phyloP scores from a whole-genome alignment of 2,113 vertebrate species.

The Colius striatus region DNA sequence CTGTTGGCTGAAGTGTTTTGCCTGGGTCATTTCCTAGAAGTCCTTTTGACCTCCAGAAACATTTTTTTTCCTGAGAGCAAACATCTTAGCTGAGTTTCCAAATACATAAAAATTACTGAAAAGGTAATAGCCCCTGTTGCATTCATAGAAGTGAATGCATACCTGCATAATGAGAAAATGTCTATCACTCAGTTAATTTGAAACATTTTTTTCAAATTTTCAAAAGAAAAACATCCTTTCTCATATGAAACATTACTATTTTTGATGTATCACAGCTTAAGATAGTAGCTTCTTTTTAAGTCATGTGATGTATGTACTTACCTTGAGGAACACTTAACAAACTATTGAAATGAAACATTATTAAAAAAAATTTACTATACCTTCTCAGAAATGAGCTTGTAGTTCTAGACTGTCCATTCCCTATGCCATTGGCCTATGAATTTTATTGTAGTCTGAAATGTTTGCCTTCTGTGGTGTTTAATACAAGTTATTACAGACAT shows the following conservation, averaged over 20 bases:
- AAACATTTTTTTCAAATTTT: neutral
- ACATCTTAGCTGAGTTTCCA: conserved; percentile 6
- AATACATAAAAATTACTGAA: neutral
- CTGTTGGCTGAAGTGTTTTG: conserved; percentile 20
- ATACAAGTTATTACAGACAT: neutral
- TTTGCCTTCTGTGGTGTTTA: neutral
- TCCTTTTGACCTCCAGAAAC: conserved; percentile 53
- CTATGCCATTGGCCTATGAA: neutral
- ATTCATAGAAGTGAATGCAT: neutral
- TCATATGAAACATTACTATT: neutral
- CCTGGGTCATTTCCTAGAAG: conserved; percentile 9
- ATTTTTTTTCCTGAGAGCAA: conserved; percentile 25
- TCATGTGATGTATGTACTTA: neutral
- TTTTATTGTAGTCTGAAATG: neutral
- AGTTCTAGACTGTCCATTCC: neutral
- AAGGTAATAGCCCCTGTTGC: neutral
- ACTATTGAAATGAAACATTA: neutral
- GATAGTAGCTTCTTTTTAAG: neutral
- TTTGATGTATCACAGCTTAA: neutral
- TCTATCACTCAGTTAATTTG: neutral
- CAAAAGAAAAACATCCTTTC: neutral
- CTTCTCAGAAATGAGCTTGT: neutral
- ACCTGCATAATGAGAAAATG: neutral
- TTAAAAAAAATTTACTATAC: neutral
- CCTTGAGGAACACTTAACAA: neutral